phyloP scores from a whole-genome alignment of 2,888 invertebrate species.

The Petrolisthes cinctipes region DNA sequence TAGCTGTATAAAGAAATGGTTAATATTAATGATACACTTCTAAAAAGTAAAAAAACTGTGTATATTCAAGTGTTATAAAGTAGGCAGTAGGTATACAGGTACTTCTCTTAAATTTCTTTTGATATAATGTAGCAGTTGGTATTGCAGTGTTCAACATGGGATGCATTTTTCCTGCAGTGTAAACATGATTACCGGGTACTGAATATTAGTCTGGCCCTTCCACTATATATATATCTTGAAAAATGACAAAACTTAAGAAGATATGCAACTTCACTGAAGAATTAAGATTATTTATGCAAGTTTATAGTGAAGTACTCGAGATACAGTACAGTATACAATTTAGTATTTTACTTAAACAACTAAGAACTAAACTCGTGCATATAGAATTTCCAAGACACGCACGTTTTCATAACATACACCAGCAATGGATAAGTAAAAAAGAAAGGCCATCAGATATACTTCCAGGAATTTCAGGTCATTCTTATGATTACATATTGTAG shows the following conservation, averaged over 20 bases:
- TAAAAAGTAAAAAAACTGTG: neutral
- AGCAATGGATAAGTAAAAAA: no score
- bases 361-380: neutral
- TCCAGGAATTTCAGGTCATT: no score
- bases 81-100: neutral
- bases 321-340: no score
- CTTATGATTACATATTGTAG: no score
- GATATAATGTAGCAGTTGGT: neutral
- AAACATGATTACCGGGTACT: neutral
- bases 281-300: no score
- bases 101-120: neutral
- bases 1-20: conserved; percentile 16
- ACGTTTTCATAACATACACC: no score
- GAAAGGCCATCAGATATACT: no score
- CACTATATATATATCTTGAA: neutral
- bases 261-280: neutral
- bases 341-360: no score
- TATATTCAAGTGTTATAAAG: conserved; percentile 16
- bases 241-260: neutral
- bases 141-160: neutral
- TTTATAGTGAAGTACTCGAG: no score
- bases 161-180: neutral
- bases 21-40: conserved; percentile 1
- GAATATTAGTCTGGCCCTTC: neutral
- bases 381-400: neutral